Base-by-base conservation (phyloP, 2,888 invertebrate species). In the Drosophila kuntzei region DNA sequence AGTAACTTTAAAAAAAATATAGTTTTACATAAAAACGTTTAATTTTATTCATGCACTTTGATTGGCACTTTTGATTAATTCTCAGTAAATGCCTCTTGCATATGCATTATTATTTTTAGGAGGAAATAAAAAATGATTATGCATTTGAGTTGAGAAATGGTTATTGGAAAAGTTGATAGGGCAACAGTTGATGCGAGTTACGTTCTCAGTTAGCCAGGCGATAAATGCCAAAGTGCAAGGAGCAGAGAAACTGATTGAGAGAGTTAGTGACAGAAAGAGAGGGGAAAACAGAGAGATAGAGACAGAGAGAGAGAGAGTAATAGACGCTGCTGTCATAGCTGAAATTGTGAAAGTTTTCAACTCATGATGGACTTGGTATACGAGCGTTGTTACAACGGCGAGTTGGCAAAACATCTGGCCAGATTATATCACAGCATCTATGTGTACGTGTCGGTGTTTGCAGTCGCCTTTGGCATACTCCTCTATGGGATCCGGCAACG, bases 401-500 rank as follows among this genome's bases (percentile, higher is more conserved):
- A 27, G 37, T 7, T 62, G 47, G 8, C 25, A 3, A 14, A 25
- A n/a, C 27, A 39, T 16, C 16, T 82, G 55, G 37, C n/a, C 25
- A 9, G 14, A 18, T 63, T 65, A 18, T 68, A 64, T 51, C 63
- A 53, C n/a, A 14, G 34, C 9, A 7, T 74, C 20, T 69, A 67
- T 43, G 12, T 59, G 7, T 60, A 20, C 18, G 18, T 53, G 9
- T 36, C 66, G 0, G 14, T 58, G n/a, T 64, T 62, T n/a, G 6
- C 43, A 1, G 11, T 59, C 6, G 8, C 27, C 22, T 34, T 59
- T 18, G 20, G 25, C 22, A 27, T 46, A 0, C 6, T 47, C 12
- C 7, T 71, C 11, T 34, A 25, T 9, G 14, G 12, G 25, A 20
- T 58, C 14, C 51, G 62, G 4, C 27, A 61, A n/a, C 49, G 51